Conservation (phyloP, 1,140 invertebrate genomes). For the Temnothorax longispinosus region DNA sequence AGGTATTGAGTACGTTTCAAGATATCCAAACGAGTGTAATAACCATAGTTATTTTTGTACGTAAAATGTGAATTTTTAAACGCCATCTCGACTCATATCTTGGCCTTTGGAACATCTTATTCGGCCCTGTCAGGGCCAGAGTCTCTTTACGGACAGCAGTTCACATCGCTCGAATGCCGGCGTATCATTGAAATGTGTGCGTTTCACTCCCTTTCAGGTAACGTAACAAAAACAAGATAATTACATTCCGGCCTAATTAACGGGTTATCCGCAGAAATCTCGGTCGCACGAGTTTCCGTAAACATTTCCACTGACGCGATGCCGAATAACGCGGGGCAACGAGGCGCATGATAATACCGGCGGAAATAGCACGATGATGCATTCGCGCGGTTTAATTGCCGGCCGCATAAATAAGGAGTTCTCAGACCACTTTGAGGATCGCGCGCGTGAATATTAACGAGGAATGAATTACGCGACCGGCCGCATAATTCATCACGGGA, state of each 20-base stretch:
- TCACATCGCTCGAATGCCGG: neutral
- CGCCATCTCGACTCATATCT: no score
- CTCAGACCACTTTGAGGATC: neutral
- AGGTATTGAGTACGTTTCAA: neutral
- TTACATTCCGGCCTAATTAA: neutral
- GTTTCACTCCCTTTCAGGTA: neutral
- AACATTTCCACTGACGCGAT: neutral
- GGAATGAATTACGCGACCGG: neutral
- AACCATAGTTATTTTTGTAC: neutral
- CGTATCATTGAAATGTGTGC: neutral
- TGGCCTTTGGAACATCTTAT: no score
- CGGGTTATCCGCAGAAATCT: neutral
- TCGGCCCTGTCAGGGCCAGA: no score
- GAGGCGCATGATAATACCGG: neutral
- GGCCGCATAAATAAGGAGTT: constrained; percentile 8
- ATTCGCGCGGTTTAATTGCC: constrained; percentile 1
- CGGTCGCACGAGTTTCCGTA: constrained; percentile 1
- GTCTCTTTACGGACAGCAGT: no score
- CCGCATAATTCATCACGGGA: neutral
- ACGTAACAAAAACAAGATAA: neutral
- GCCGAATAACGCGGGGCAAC: neutral
- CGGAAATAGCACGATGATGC: constrained; percentile 31
- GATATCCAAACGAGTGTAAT: neutral
- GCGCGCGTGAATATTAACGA: constrained; percentile 8
- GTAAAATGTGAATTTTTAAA: neutral